phyloP scores from a whole-genome alignment of 2,113 vertebrate species.

The Xerus inauris region DNA sequence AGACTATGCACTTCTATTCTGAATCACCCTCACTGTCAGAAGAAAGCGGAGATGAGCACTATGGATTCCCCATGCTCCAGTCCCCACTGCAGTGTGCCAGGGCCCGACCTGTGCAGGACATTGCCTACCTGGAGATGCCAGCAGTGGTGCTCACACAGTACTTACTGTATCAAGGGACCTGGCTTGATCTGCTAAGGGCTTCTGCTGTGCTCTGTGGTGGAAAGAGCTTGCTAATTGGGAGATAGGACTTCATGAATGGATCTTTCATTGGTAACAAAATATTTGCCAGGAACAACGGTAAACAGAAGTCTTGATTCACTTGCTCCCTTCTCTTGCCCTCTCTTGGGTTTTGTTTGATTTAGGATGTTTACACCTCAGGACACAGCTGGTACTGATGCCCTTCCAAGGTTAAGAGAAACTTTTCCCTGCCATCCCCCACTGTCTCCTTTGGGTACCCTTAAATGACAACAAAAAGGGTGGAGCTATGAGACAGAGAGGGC shows the following conservation, averaged over 20 bases:
- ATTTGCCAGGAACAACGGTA: constrained; percentile 52
- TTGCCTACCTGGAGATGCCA: background rate
- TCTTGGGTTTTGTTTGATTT: constrained; percentile 67
- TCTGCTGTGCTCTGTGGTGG: background rate
- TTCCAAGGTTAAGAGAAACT: constrained; percentile 63
- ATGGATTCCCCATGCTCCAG: fast-evolving
- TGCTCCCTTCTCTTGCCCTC: constrained; percentile 56
- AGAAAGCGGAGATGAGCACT: background rate
- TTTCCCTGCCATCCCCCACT: background rate
- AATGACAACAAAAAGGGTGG: constrained; percentile 34
- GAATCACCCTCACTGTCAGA: background rate
- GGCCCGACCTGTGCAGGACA: background rate
- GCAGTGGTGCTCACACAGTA: background rate
- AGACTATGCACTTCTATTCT: background rate
- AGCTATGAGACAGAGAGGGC: background rate
- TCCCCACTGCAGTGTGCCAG: background rate
- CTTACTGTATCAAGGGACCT: background rate
- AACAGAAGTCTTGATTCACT: constrained; percentile 73
- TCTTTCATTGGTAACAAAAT: constrained; percentile 70
- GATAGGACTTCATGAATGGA: constrained; percentile 59
- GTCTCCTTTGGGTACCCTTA: background rate
- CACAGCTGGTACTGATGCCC: constrained; percentile 46
- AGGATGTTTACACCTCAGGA: constrained; percentile 75
- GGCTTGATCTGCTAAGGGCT: background rate
- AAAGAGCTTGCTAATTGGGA: background rate